Evolutionary conservation across 2,797 vertebrate genomes (phyloP), one percentile per base, ranked within the genome.

Genomic region (Paratrypauchen microcephalus): DNA sequence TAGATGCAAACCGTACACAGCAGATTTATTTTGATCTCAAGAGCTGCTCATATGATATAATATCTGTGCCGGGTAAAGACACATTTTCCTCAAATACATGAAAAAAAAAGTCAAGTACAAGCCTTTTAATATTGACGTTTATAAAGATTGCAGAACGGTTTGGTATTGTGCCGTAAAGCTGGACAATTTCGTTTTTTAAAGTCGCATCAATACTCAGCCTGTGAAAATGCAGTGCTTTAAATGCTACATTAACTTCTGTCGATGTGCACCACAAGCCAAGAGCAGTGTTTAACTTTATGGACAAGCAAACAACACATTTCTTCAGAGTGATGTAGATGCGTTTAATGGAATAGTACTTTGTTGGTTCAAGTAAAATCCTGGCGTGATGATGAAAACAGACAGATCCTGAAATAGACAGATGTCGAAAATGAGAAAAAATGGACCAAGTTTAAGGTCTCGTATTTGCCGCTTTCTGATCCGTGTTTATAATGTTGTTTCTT

Each of bases 211-310:
- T 57, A 71, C 65, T 50, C 65, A 55, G 63, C 63, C 26, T 30
- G 48, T 26, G 54, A 36, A 41, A 54, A 58, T 71, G 26, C 5
- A 36, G 68, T 57, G 13, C 52, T 74, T 79, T 66, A 71, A 79
- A 78, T 39, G 78, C 75, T 62, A 60, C 76, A 80, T 88, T 86
- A 80, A 68, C 30, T 72, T 76, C 68, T 66, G 71, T 75, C 65
- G 68, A 75, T 45, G 23, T 5, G 36, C 59, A 76, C 60, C 71
- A 41, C 26, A 26, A 69, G 55, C 30, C 28, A 32, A 24, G 69
- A 24, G 69, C 74, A 61, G 69, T 56, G 61, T 52, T 55, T 1
- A 67, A 69, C 71, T 68, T 80, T 48, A 61, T 61, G 19, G 3
- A 65, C 55, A 70, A 2, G 18, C 30, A 2, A n/a, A 28, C 16